phyloP scores from a whole-genome alignment of 2,113 vertebrate species.

The Sinocyclocheilus anophthalmus region DNA sequence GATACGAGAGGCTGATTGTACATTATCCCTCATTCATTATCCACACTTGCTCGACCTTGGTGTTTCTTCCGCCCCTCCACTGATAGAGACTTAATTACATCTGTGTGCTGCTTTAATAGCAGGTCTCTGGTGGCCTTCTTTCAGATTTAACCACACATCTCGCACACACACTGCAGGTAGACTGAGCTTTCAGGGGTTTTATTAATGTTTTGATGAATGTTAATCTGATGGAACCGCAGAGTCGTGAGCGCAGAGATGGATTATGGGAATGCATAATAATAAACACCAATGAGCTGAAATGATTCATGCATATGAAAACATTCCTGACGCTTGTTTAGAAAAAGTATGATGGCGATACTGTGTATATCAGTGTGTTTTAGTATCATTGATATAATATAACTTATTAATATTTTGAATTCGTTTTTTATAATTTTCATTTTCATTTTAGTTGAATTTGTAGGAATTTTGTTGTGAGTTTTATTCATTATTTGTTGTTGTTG shows the following conservation, averaged over 20 bases:
- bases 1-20: neutral
- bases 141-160: neutral
- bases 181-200: neutral
- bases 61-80: constrained; percentile 7
- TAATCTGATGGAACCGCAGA: neutral
- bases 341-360: neutral
- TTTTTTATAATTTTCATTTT: no score
- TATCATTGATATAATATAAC: neutral
- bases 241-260: neutral
- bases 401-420: no score
- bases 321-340: neutral
- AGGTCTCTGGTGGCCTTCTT: constrained; percentile 1
- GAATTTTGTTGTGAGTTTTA: no score
- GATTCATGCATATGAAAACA: neutral
- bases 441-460: no score
- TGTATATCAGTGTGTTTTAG: neutral
- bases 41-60: neutral
- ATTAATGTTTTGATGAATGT: neutral
- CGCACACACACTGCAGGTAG: neutral
- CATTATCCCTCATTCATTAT: neutral
- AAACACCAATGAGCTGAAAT: neutral
- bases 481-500: no score
- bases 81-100: constrained; percentile 44
- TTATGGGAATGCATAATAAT: neutral
- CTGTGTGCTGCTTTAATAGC: constrained; percentile 35